Evolutionary conservation across 2,113 vertebrate species (phyloP), one percentile per base, ranked within the genome.

Genomic region (Pseudorectes ferrugineus): DNA sequence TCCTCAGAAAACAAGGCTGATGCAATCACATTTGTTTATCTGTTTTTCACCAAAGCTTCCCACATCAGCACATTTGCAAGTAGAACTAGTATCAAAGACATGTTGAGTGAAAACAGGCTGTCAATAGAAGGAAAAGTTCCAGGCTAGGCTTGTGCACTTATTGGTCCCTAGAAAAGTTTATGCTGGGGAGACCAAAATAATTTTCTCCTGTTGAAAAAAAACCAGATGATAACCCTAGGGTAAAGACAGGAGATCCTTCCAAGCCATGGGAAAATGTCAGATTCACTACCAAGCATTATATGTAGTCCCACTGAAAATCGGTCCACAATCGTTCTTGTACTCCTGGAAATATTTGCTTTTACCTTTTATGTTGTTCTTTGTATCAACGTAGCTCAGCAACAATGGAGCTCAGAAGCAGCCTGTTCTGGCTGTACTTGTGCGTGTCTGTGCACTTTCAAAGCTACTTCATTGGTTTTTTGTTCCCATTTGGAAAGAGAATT

Each of bases 11-110:
- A 82, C 71, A 82, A 68, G 40, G 58, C n/a, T 95, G 71, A 68
- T 79, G 49, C 31, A 83, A 79, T 72, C 45, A 18, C 48, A 83
- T 58, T 74, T 83, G 55, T 91, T 85, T 85, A 94, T 80, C n/a
- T 90, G 35, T 58, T 96, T 93, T 90, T 43, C 63, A 61, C 35
- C 55, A 93, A 80, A 90, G 49, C 63, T 92, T 92, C 63, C 68
- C 26, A 13, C 35, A 88, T 80, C 67, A 94, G 67, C 57, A 86
- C 55, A 90, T 70, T 73, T 92, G 67, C 75, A 94, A 91, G 79
- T 28, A 70, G 77, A 95, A 68, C 57, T 52, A 93, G 51, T 40
- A 91, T 81, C 80, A 91, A 94, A 89, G 89, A 73, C 25, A 59
- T 2, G 26, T 31, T 67, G 87, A 92, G 54, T 51, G 57, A 91